Conservation (phyloP, 1,140 invertebrate species). For the Diachasma alloeum region DNA sequence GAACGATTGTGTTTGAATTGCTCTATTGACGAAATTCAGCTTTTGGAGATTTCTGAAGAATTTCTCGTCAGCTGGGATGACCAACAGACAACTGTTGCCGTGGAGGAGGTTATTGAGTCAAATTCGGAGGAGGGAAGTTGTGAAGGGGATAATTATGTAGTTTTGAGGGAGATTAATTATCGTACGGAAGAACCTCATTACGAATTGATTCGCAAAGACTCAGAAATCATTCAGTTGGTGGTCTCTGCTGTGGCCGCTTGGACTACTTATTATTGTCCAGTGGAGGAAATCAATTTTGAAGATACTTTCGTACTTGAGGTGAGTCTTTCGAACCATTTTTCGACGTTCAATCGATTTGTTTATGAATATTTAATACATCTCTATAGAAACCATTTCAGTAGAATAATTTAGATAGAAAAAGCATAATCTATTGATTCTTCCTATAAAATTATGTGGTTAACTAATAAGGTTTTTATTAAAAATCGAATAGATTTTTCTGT, state of each 20-base stretch:
- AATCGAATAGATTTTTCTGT: too few relatives aligned
- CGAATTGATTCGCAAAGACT: constrained; percentile 34
- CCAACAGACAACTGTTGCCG: constrained; percentile 36
- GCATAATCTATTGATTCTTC: too few relatives aligned
- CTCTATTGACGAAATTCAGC: constrained; percentile 34
- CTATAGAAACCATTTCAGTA: too few relatives aligned
- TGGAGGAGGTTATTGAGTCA: background rate
- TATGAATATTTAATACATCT: too few relatives aligned
- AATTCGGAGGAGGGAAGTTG: background rate
- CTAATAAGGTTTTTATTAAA: too few relatives aligned
- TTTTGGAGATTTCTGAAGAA: background rate
- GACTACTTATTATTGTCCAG: constrained; percentile 40
- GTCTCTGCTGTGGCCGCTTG: constrained; percentile 41
- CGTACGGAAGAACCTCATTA: constrained; percentile 38
- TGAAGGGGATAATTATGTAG: background rate
- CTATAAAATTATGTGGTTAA: too few relatives aligned
- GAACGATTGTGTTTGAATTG: constrained; percentile 36
- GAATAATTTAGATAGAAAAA: too few relatives aligned
- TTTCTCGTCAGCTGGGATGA: constrained; percentile 30
- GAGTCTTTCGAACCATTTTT: background rate
- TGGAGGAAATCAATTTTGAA: constrained; percentile 45
- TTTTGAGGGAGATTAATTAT: constrained; percentile 33
- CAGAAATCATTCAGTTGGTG: constrained; percentile 35
- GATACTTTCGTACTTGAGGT: constrained; percentile 54
- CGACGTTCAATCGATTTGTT: too few relatives aligned